Evolutionary conservation across 2,797 vertebrate genomes (phyloP), one percentile per base, ranked within the genome.

Genomic region (Manis crassicaudata): DNA sequence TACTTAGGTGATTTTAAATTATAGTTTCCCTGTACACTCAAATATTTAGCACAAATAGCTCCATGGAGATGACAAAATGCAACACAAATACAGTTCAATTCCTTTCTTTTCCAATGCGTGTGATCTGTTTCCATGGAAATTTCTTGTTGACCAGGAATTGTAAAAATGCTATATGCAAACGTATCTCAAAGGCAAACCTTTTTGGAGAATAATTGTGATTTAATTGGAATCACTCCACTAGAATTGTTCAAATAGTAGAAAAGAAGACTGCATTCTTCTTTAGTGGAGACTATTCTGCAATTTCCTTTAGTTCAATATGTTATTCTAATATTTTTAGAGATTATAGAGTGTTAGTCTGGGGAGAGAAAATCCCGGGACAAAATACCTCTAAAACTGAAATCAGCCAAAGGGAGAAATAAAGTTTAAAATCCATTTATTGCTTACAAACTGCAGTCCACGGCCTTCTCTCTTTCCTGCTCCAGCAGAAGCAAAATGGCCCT

Each of bases 41-140:
- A 95, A 96, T 83, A 88, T 92, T 93, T 94, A 96, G 63, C 82
- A 88, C 76, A 87, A n/a, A 93, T 62, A 92, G 94, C 90, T 97
- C 96, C 82, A 92, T 88, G 68, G 88, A 94, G 92, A 96, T 77
- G 80, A 96, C 79, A 97, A 94, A 97, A 95, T 91, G 85, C 32
- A 81, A 50, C 84, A 95, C 90, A 93, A 70, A 96, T 67, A 94
- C 76, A 97, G 67, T 90, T 96, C 88, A 88, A 29, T 80, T 95
- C 81, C 46, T 97, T 96, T 96, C 85, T 93, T 97, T 85, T 95
- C 90, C 62, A 83, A 32, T 32, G 68, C 89, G 68, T 90, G 93
- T 88, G 63, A 94, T 90, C 96, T 95, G 96, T 98, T 98, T 96
- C 97, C 96, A 96, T 97, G 97, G 97, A 97, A 96, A 98, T 96